Evolutionary conservation across 1,140 invertebrate genomes (phyloP).

Genomic region (Pogonomyrmex californicus): DNA sequence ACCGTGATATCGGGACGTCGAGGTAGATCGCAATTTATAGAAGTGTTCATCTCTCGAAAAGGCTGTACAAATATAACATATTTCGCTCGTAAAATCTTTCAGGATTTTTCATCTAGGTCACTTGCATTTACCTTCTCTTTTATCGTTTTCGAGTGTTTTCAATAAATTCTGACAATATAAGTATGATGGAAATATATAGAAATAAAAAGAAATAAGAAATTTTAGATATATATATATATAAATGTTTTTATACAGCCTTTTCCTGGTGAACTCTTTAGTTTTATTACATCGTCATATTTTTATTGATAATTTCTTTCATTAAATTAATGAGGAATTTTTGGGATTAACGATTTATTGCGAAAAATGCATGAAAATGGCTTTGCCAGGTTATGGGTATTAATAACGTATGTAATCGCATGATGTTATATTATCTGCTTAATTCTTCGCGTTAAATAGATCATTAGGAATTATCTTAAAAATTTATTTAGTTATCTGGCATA

Average conservation of each 20-base stretch:
- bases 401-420: constrained; percentile 1
- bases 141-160: not conserved
- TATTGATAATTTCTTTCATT: not conserved
- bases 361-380: not conserved
- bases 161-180: not conserved
- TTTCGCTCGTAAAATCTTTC: not conserved
- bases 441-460: not conserved
- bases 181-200: not conserved
- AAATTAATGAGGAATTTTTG: not conserved
- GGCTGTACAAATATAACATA: not conserved
- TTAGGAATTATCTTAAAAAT: not conserved
- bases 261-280: not conserved
- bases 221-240: not conserved
- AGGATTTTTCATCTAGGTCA: not conserved
- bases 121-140: not conserved
- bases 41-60: not conserved
- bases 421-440: not conserved
- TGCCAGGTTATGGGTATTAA: not conserved
- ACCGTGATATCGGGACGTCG: constrained; percentile 41
- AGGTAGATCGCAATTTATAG: constrained; percentile 26
- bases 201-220: not conserved
- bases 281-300: not conserved
- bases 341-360: not conserved
- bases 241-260: not conserved
- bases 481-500: not conserved